Percentiles rank a stretch among this genome's conserved stretches.
phyloP scores from a whole-genome alignment of 1,140 invertebrate species.

The Cyclina sinensis region DNA sequence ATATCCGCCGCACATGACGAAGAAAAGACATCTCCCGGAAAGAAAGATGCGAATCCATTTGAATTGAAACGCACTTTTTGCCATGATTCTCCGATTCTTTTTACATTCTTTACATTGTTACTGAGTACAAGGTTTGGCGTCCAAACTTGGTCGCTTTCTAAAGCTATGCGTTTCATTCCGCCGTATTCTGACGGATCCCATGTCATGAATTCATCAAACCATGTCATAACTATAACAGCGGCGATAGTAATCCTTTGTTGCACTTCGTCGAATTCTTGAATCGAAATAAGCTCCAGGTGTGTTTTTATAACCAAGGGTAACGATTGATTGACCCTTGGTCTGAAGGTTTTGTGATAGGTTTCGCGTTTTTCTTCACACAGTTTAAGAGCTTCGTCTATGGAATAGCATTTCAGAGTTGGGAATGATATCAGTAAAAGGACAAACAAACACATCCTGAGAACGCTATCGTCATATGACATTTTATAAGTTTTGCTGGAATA shows the following conservation, averaged over 20 bases:
- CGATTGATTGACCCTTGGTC: conserved; percentile 17
- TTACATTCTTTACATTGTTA: conserved; percentile 3
- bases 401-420: background rate
- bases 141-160: conserved; percentile 30
- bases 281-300: background rate
- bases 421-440: background rate
- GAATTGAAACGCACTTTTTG: background rate
- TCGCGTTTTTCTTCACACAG: background rate
- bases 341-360: conserved; percentile 24
- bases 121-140: conserved; percentile 9
- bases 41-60: conserved; percentile 91
- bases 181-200: conserved; percentile 39
- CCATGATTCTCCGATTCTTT: background rate
- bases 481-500: background rate
- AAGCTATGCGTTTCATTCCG: background rate
- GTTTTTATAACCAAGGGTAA: background rate
- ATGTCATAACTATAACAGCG: background rate
- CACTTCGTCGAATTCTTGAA: conserved; percentile 64
- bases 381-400: background rate
- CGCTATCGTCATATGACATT: no score
- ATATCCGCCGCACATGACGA: conserved; percentile 98
- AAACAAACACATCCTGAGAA: background rate
- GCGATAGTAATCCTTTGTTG: conserved; percentile 38
- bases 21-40: conserved; percentile 87
- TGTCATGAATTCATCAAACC: conserved; percentile 38